Evolutionary conservation across 1,140 invertebrate genomes (phyloP).

Genomic region (Solenopsis invicta): DNA sequence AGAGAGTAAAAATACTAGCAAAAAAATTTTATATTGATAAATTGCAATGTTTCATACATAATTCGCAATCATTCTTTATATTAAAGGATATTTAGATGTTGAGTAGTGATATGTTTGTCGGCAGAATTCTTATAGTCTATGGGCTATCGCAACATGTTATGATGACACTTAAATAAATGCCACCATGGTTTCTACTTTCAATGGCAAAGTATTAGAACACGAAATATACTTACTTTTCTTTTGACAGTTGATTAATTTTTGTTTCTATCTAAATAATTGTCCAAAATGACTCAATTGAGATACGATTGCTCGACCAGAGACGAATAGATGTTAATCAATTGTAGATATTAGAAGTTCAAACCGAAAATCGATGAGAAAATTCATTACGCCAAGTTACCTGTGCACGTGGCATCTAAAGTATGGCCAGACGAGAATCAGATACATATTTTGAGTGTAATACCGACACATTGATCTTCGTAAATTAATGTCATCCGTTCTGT

Average conservation of each 20-base stretch:
- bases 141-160: background rate
- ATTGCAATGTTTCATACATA: constrained; percentile 50
- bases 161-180: constrained; percentile 18
- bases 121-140: constrained; percentile 47
- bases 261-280: constrained; percentile 19
- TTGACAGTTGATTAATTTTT: background rate
- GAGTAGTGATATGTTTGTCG: constrained; percentile 40
- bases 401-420: constrained; percentile 50
- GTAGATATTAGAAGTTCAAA: constrained; percentile 37
- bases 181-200: constrained; percentile 3
- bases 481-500: constrained; percentile 79
- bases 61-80: constrained; percentile 7
- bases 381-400: constrained; percentile 15
- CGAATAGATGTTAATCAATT: constrained; percentile 29
- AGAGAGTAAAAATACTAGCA: background rate
- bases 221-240: constrained; percentile 16
- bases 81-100: constrained; percentile 8
- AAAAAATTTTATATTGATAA: constrained; percentile 55
- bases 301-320: background rate
- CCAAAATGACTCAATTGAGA: background rate
- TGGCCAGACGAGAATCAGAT: constrained; percentile 63
- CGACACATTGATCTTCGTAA: constrained; percentile 35
- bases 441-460: constrained; percentile 72
- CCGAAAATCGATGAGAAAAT: constrained; percentile 3
- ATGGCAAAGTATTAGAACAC: background rate